A percentile compares a stretch with the other conserved stretches of the same genome.
phyloP scores from a whole-genome alignment of 2,888 invertebrate species.

The Ectropis crepuscularia region DNA sequence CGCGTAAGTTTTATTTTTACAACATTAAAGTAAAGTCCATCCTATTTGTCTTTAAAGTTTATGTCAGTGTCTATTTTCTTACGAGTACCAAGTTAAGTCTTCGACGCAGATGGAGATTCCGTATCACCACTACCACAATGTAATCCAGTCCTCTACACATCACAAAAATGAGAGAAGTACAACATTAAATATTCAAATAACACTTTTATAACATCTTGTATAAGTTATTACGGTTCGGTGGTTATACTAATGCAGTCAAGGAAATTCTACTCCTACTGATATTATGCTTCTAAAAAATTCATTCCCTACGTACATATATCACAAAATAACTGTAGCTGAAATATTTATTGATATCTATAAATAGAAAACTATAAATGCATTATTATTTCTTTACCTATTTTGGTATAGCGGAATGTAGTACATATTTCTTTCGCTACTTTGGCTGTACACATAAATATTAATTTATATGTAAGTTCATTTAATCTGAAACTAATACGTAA shows the following conservation, averaged over 20 bases:
- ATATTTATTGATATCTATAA: slow-evolving; percentile 31
- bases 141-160: too few relatives aligned
- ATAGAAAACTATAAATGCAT: slow-evolving; percentile 63
- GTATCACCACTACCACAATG: too few relatives aligned
- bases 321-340: slow-evolving; percentile 7
- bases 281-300: neutral
- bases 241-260: slow-evolving; percentile 4
- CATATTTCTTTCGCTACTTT: slow-evolving; percentile 62
- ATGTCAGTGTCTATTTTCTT: too few relatives aligned
- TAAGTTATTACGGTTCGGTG: slow-evolving; percentile 1
- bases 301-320: slow-evolving; percentile 12
- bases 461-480: neutral
- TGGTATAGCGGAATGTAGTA: slow-evolving; percentile 79
- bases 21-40: too few relatives aligned
- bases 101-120: too few relatives aligned
- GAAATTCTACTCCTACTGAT: neutral
- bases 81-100: too few relatives aligned
- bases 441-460: slow-evolving; percentile 45
- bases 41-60: too few relatives aligned
- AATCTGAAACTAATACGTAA: neutral
- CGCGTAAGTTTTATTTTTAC: too few relatives aligned
- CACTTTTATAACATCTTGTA: neutral
- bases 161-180: too few relatives aligned
- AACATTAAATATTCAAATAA: neutral
- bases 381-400: slow-evolving; percentile 64